Conservation (phyloP, 2,797 vertebrate species). For the Takifugu rubripes region DNA sequence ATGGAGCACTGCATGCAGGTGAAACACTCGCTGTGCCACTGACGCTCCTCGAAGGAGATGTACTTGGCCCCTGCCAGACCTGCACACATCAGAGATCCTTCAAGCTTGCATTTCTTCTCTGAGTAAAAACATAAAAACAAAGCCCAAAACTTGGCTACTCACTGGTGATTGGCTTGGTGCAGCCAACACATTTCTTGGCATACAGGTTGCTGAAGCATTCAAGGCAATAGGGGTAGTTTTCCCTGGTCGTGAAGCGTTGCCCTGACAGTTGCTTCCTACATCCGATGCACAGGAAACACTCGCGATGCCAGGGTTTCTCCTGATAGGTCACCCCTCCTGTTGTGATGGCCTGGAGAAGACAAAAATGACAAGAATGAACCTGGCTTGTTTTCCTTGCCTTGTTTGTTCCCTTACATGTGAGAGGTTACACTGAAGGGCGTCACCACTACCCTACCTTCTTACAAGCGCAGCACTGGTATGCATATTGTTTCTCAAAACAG, state of each 20-base stretch:
- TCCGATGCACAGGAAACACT: slow-evolving; percentile 90
- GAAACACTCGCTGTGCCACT: slow-evolving; percentile 97
- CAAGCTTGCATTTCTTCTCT: slow-evolving; percentile 8
- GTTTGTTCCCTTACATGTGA: neutral
- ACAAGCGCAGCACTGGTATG: slow-evolving; percentile 90
- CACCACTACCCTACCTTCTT: slow-evolving; percentile 84
- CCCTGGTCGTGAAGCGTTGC: slow-evolving; percentile 88
- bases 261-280: slow-evolving; percentile 88
- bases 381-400: neutral
- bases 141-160: slow-evolving; percentile 55
- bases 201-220: slow-evolving; percentile 89
- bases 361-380: slow-evolving; percentile 5
- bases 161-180: slow-evolving; percentile 89
- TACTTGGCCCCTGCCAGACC: slow-evolving; percentile 89
- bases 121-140: slow-evolving; percentile 13
- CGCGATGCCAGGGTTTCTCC: slow-evolving; percentile 91
- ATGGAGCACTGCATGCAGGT: slow-evolving; percentile 82
- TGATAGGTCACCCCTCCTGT: slow-evolving; percentile 87
- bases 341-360: slow-evolving; percentile 80
- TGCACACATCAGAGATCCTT: slow-evolving; percentile 46
- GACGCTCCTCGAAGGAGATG: slow-evolving; percentile 91
- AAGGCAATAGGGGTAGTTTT: slow-evolving; percentile 88
- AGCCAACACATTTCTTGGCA: slow-evolving; percentile 88
- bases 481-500: slow-evolving; percentile 95
- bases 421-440: slow-evolving; percentile 20